Percentiles rank a stretch among this genome's conserved stretches.
Evolutionary conservation across 35 echinoderm and acorn worm genomes (phyloP).

Genomic region (Patiria miniata): DNA sequence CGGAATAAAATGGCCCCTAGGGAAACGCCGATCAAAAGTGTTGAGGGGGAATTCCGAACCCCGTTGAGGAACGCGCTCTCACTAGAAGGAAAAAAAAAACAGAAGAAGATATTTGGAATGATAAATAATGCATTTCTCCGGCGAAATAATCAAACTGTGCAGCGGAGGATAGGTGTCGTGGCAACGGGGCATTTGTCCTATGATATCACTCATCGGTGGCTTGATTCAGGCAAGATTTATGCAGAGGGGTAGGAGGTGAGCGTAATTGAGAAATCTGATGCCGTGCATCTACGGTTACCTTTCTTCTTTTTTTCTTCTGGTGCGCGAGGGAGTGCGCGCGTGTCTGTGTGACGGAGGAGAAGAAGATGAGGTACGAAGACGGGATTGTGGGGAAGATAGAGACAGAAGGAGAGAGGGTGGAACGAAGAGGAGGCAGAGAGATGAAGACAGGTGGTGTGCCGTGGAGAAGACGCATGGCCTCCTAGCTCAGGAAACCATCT

Average conservation of each 20-base stretch:
- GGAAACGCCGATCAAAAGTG: neutral
- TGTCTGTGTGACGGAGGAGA: too few relatives aligned
- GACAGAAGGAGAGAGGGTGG: neutral
- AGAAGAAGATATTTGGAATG: neutral
- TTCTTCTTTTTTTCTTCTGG: neutral
- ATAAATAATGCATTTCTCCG: slow-evolving; percentile 29
- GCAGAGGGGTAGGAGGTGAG: slow-evolving; percentile 15
- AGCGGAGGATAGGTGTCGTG: slow-evolving; percentile 20
- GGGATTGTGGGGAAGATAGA: neutral
- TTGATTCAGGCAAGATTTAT: slow-evolving; percentile 31
- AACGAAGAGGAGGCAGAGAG: neutral
- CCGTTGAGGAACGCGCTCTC: too few relatives aligned
- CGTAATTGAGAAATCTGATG: slow-evolving; percentile 31
- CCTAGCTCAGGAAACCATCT: slow-evolving; percentile 2
- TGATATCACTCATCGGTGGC: slow-evolving; percentile 20
- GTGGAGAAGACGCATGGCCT: slow-evolving; percentile 12
- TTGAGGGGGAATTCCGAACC: neutral
- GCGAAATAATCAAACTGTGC: slow-evolving; percentile 31
- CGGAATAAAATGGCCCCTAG: neutral
- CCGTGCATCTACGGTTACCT: slow-evolving; percentile 20
- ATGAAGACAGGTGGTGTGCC: slow-evolving; percentile 19
- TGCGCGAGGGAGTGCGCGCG: too few relatives aligned
- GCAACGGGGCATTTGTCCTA: slow-evolving; percentile 26
- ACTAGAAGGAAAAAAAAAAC: neutral
- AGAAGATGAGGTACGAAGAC: too few relatives aligned